Evolutionary conservation across 1,140 invertebrate species (phyloP), one percentile per base, ranked within the genome.

Genomic region (Bombus polaris): DNA sequence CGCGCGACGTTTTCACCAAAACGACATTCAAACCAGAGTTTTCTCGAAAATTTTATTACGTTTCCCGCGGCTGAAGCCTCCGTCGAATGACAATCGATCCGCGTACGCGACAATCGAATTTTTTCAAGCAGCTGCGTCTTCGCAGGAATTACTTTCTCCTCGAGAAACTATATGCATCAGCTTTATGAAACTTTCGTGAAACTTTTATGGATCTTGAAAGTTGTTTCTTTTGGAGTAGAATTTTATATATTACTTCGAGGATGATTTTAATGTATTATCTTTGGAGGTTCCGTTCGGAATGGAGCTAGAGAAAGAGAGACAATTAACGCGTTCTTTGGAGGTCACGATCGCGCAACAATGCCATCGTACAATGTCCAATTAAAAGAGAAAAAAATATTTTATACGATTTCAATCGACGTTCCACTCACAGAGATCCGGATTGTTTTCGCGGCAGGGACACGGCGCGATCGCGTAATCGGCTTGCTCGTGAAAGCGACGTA

Each of bases 401-500:
- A 28, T 42, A 77, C 37, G 25, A 25, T 35, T 59, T 15, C 59
- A 13, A 78, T 78, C 65, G n/a, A 5, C n/a, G 22, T 42, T 47
- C n/a, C 15, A 5, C 66, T 44, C 25, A 32, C 53, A 62, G 25
- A 59, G 32, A 37, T 37, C 18, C 44, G 77, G n/a, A 81, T 81
- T 42, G 78, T 85, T 85, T 59, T 32, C 70, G 59, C 42, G 44
- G 28, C 18, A 32, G 44, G 32, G 53, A 81, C n/a, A 42, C 25
- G 62, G 22, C 47, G 6, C 47, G 65, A 71, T 84, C 82, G 77
- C 32, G 77, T 53, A 81, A 85, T 44, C 70, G 57, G 3, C 28
- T 53, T 22, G 68, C 83, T 81, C 78, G 83, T 85, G 83, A 85
- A 85, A 85, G 83, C 59, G 59, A 28, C 44, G 65, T 79, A 62